phyloP scores from a whole-genome alignment of 2,113 vertebrate species.

The Leucosticte australis region DNA sequence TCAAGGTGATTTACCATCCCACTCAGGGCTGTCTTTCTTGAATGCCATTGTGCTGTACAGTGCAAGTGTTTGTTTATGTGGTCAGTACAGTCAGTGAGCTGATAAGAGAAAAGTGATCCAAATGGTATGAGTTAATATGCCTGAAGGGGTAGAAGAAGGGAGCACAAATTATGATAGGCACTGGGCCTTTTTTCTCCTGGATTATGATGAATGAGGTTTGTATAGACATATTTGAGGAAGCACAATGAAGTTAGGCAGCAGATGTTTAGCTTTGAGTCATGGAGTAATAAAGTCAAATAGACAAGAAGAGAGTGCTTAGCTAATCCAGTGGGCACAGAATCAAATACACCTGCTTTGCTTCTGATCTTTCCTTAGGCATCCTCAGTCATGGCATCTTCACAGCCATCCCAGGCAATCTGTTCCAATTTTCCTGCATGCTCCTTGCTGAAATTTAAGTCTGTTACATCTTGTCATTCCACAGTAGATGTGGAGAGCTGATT shows the following conservation, averaged over 20 bases:
- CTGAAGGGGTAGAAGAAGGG: background rate
- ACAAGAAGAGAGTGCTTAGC: background rate
- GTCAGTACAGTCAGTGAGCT: background rate
- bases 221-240: background rate
- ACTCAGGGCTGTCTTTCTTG: background rate
- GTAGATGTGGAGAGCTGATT: background rate
- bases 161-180: background rate
- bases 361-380: background rate
- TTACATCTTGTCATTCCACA: background rate
- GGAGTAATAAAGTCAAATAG: background rate
- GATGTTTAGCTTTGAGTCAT: background rate
- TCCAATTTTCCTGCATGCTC: background rate
- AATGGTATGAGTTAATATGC: background rate
- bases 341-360: constrained; percentile 23
- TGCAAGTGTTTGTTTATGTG: background rate
- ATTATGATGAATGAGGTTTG: background rate
- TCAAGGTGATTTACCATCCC: background rate
- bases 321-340: background rate
- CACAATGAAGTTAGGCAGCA: background rate
- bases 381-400: background rate
- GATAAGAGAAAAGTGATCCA: background rate
- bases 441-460: background rate
- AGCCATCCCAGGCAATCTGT: background rate
- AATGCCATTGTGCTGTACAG: background rate
- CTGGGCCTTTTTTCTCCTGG: background rate